These are phyloP conservation scores for Eciton burchellii DNA, from an alignment of 1,140 invertebrate species.

Conservation along the genomic window DNA sequence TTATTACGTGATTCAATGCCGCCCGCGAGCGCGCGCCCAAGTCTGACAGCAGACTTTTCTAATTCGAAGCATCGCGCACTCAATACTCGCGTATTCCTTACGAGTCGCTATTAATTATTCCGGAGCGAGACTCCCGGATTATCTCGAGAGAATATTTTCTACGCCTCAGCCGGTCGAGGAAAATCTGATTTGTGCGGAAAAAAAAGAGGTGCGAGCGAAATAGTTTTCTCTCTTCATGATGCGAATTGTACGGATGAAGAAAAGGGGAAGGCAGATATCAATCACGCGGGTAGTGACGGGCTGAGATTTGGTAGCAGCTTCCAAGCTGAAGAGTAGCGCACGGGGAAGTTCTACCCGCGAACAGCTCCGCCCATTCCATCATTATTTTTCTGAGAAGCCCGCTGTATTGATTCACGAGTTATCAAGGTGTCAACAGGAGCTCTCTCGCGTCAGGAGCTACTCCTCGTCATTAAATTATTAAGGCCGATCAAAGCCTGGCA, in stretches of 20 bases:
- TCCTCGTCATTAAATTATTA: constrained; percentile 17
- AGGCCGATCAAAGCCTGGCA: background rate
- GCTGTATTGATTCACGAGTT: constrained; percentile 73
- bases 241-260: constrained; percentile 74
- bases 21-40: too few relatives aligned
- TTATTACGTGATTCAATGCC: background rate
- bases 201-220: constrained; percentile 65
- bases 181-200: constrained; percentile 39
- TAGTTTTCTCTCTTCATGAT: constrained; percentile 66
- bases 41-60: background rate
- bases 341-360: constrained; percentile 66
- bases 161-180: background rate
- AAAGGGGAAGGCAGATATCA: constrained; percentile 77
- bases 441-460: background rate
- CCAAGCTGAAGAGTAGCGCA: constrained; percentile 66
- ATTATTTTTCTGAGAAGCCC: constrained; percentile 77
- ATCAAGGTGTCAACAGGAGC: constrained; percentile 70
- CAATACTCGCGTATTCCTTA: background rate
- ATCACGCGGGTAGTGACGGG: constrained; percentile 78
- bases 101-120: background rate
- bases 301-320: constrained; percentile 79
- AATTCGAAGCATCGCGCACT: background rate
- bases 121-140: background rate
- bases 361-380: constrained; percentile 76
- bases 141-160: constrained; percentile 7